These are phyloP conservation scores for Chalcosyrphus nemorum DNA, from an alignment of 2,888 invertebrate species.

Conservation along the genomic window DNA sequence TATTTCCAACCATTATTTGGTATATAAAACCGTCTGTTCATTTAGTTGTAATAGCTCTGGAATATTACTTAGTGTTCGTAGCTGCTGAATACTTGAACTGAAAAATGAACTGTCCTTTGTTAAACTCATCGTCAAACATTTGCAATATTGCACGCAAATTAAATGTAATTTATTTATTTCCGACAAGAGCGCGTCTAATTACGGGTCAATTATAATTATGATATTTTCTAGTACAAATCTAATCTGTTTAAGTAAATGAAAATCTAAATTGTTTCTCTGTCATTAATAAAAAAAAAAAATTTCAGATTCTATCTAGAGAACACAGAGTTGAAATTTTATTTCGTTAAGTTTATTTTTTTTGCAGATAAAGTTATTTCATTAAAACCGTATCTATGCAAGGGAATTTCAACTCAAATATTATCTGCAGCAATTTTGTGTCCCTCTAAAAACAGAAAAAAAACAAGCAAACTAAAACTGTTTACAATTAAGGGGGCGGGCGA, in stretches of 20 bases:
- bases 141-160: no score
- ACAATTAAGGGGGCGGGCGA: conserved; percentile 37
- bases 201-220: background rate
- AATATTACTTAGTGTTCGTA: no score
- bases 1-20: no score
- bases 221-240: background rate
- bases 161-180: no score
- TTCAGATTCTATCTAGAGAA: background rate
- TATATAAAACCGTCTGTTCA: no score
- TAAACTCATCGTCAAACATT: no score
- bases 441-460: no score
- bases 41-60: no score
- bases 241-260: background rate
- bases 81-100: no score
- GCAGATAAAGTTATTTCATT: conserved; percentile 16
- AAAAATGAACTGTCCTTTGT: no score
- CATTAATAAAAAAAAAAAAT: background rate
- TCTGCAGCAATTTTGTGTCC: conserved; percentile 4
- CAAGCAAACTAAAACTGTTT: background rate
- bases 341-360: background rate
- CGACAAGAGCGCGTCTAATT: background rate
- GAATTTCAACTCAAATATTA: conserved; percentile 11
- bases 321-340: background rate
- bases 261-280: background rate
- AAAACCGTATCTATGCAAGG: conserved; percentile 1